phyloP scores from a whole-genome alignment of 2,888 invertebrate species.

The Celastrina argiolus region DNA sequence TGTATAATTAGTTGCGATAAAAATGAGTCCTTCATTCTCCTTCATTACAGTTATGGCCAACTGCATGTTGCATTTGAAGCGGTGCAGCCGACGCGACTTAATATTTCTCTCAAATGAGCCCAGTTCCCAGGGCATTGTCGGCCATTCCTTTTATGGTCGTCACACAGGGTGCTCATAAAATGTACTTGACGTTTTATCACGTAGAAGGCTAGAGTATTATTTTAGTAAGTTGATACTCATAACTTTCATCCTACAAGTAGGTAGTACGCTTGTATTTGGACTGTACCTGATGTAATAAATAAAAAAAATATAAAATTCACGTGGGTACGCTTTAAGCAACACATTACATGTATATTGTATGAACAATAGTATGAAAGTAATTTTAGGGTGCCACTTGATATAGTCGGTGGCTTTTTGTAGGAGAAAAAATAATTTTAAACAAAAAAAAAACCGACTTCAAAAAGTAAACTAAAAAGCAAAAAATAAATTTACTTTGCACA shows the following conservation, averaged over 20 bases:
- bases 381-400: too few relatives aligned
- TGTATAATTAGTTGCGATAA: constrained; percentile 19
- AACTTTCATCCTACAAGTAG: not conserved
- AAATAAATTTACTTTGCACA: too few relatives aligned
- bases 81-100: constrained; percentile 65
- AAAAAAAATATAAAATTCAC: too few relatives aligned
- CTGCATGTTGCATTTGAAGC: constrained; percentile 49
- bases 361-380: too few relatives aligned
- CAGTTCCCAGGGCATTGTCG: constrained; percentile 75
- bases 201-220: constrained; percentile 27
- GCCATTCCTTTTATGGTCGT: constrained; percentile 68
- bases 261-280: not conserved
- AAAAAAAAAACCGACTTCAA: too few relatives aligned
- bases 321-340: too few relatives aligned
- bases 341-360: too few relatives aligned
- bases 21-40: not conserved
- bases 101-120: constrained; percentile 76
- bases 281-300: not conserved
- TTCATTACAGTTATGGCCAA: constrained; percentile 4
- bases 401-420: too few relatives aligned
- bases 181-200: constrained; percentile 38
- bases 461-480: too few relatives aligned
- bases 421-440: too few relatives aligned
- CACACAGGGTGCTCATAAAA: constrained; percentile 66
- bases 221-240: constrained; percentile 17